Evolutionary conservation across 2,113 vertebrate species (phyloP).

Genomic region (Python bivittatus): DNA sequence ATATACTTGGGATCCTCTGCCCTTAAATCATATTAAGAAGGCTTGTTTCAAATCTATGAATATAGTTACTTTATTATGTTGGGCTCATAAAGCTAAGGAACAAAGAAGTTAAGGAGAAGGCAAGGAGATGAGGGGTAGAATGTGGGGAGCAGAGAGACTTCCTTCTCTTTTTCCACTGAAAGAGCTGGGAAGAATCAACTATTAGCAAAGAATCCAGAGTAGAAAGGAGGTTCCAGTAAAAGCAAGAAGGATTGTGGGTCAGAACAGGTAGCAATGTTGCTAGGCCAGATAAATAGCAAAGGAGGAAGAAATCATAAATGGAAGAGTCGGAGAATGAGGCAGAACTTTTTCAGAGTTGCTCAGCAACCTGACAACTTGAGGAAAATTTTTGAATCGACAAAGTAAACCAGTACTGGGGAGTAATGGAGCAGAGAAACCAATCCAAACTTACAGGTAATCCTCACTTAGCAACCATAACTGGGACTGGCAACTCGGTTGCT

Average conservation of each 20-base stretch:
- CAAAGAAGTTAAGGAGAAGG: not conserved
- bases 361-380: not conserved
- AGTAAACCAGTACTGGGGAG: not conserved
- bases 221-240: not conserved
- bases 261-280: not conserved
- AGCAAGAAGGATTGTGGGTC: not conserved
- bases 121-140: not conserved
- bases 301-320: not conserved
- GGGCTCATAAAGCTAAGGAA: not conserved
- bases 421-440: not conserved
- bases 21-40: not conserved
- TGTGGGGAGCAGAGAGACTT: not conserved
- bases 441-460: not conserved
- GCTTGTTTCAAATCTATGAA: not conserved
- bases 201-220: not conserved
- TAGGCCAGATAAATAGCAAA: not conserved
- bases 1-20: not conserved
- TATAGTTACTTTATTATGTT: not conserved
- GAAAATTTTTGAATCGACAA: not conserved
- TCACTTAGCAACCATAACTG: not conserved
- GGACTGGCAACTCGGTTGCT: not conserved
- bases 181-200: no score
- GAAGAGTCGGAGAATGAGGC: not conserved
- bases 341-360: not conserved
- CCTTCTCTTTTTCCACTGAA: not conserved